Evolutionary conservation across 2,797 vertebrate genomes (phyloP).

Genomic region (Sebastes nivosus): DNA sequence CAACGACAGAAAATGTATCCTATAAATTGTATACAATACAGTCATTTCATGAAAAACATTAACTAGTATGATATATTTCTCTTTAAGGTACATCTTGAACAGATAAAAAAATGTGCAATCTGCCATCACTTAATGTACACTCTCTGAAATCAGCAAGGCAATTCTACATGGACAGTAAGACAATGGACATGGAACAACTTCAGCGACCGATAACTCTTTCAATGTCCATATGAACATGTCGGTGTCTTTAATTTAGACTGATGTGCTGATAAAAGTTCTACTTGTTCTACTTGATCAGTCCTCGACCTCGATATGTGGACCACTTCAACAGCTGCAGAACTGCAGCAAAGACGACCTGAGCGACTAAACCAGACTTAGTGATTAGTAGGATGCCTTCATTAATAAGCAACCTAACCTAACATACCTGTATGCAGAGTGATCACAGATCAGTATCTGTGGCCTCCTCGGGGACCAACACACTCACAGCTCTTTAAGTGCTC

Average conservation of each 20-base stretch:
- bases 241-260: background rate
- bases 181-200: background rate
- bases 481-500: constrained; percentile 61
- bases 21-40: background rate
- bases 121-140: background rate
- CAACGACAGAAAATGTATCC: background rate
- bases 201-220: background rate
- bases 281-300: background rate
- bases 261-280: background rate
- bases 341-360: background rate
- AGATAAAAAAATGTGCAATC: background rate
- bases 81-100: too few relatives aligned
- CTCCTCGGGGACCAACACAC: constrained; percentile 56
- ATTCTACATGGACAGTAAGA: background rate
- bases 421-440: constrained; percentile 11
- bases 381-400: background rate
- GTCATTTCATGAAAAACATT: background rate
- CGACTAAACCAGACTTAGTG: background rate
- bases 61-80: background rate
- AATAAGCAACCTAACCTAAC: background rate
- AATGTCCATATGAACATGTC: too few relatives aligned
- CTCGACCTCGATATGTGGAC: background rate
- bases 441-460: constrained; percentile 23
- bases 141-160: background rate
- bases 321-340: background rate